Base-by-base conservation (phyloP, 2,797 vertebrate species). In the Pangasius mekongensis region DNA sequence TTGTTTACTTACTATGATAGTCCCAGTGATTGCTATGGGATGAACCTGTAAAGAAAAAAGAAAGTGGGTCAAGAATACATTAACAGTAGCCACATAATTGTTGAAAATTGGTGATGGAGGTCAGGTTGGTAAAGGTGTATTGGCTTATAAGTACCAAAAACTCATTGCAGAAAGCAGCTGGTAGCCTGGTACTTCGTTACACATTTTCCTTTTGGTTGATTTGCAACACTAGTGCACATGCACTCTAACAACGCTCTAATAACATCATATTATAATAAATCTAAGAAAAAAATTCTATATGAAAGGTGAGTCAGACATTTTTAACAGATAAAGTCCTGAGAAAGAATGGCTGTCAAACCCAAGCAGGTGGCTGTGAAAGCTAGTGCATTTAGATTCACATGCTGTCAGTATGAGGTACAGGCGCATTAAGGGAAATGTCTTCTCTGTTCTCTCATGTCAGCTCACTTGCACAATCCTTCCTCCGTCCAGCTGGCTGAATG, bases 1-100 rank as follows among this genome's bases (percentile, higher is more conserved):
- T 74, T 81, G 86, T 84, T 92, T 91, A 94, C 93, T 92, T 91
- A 94, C 93, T 92, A 64, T 90, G 77, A 85, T 94, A 93, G 49
- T 91, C 91, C 93, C 93, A 94, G 86, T 92, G 91, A 36, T 89
- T 69, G 36, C 66, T 76, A 74, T 92, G 84, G 58, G 91, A 89
- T 27, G 90, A 88, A 83, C 89, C 93, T 94, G 83, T 73, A 33
- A 69, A 22, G 5, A 82, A 83, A 58, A 3, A 88, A 20, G 58
- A 81, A 84, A 22, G 20, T 36, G 2, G n/a, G 47, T 54, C 1
- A 39, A 36, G 27, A 66, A 49, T 52, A 16, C 2, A 73, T 71
- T 62, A 30, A 56, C 14, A 27, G 22, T 58, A 74, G 8, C 2
- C 60, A 24, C 5, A 47, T 14, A 67, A 49, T 13, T 58, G 33